Evolutionary conservation across 2,888 invertebrate species (phyloP).

Genomic region (Brassicogethes aeneus): DNA sequence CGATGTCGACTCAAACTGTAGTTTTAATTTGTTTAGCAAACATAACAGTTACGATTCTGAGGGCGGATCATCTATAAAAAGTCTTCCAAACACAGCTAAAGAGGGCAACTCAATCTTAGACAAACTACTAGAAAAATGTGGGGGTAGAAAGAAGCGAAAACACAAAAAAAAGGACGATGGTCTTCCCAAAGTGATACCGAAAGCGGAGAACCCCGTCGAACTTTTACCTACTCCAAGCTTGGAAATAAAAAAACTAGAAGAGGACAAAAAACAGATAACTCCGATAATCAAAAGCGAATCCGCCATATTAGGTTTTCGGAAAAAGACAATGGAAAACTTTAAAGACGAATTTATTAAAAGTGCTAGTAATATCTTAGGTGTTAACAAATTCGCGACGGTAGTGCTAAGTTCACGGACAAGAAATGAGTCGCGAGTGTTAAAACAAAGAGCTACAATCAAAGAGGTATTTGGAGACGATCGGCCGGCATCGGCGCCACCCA

Average conservation of each 20-base stretch:
- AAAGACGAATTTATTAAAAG: constrained; percentile 58
- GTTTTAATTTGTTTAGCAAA: constrained; percentile 44
- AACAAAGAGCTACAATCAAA: constrained; percentile 68
- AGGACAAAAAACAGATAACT: constrained; percentile 32
- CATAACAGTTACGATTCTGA: constrained; percentile 57
- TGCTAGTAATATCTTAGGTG: constrained; percentile 47
- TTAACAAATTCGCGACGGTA: constrained; percentile 55
- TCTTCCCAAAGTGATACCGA: constrained; percentile 48
- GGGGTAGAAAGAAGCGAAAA: constrained; percentile 45
- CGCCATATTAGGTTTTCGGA: constrained; percentile 56
- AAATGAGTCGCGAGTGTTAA: constrained; percentile 62
- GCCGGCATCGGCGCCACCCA: constrained; percentile 74
- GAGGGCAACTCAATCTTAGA: constrained; percentile 50
- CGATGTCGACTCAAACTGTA: constrained; percentile 60
- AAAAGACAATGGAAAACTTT: constrained; percentile 59
- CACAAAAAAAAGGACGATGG: constrained; percentile 48
- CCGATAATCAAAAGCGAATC: constrained; percentile 46
- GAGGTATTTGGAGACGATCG: constrained; percentile 76
- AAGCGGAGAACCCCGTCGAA: constrained; percentile 48
- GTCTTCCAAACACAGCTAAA: constrained; percentile 39
- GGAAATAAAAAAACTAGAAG: constrained; percentile 42
- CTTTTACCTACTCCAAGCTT: constrained; percentile 58
- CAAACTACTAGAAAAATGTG: constrained; percentile 57
- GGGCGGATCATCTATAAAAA: constrained; percentile 60
- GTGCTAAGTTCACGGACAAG: constrained; percentile 66